These are phyloP conservation scores for Hippocampus abdominalis DNA, from an alignment of 2,113 vertebrate genomes.

Conservation along the genomic window DNA sequence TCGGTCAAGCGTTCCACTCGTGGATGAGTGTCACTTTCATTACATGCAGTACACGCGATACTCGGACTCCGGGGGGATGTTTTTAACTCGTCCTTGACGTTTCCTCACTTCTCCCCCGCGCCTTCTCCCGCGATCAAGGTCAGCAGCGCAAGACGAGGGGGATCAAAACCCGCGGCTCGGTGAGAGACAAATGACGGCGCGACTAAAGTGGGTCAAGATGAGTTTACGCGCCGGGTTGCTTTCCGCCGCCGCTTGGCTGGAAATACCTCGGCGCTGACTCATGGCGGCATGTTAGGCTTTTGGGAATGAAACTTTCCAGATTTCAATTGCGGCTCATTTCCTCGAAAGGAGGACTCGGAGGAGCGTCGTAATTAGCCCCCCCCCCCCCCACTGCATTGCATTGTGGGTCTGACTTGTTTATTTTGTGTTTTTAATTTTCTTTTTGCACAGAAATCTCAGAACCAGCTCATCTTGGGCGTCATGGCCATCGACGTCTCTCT, in stretches of 20 bases:
- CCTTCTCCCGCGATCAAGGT: not conserved
- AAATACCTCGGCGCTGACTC: constrained; percentile 65
- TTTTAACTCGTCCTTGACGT: not conserved
- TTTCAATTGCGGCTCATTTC: constrained; percentile 45
- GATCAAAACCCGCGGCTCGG: constrained; percentile 51
- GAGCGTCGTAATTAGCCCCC: constrained; percentile 31
- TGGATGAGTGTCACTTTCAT: not conserved
- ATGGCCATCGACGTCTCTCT: constrained; percentile 96
- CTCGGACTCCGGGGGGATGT: not conserved
- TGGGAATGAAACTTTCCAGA: constrained; percentile 53
- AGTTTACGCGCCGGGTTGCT: constrained; percentile 38
- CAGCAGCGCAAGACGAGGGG: constrained; percentile 4
- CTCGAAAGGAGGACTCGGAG: constrained; percentile 45
- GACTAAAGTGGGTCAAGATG: constrained; percentile 69
- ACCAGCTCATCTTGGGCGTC: constrained; percentile 93
- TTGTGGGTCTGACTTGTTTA: not conserved
- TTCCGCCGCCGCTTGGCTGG: constrained; percentile 36
- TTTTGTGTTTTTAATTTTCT: not conserved
- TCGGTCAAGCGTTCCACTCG: not conserved
- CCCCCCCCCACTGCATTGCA: not conserved
- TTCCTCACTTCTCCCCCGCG: not conserved
- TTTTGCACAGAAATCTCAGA: constrained; percentile 65
- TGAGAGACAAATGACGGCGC: constrained; percentile 51
- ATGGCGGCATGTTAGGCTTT: constrained; percentile 45
- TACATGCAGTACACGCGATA: not conserved